Percentiles rank a stretch among this genome's conserved stretches.
phyloP scores from a whole-genome alignment of 2,113 vertebrate genomes.

The Ranitomeya variabilis region DNA sequence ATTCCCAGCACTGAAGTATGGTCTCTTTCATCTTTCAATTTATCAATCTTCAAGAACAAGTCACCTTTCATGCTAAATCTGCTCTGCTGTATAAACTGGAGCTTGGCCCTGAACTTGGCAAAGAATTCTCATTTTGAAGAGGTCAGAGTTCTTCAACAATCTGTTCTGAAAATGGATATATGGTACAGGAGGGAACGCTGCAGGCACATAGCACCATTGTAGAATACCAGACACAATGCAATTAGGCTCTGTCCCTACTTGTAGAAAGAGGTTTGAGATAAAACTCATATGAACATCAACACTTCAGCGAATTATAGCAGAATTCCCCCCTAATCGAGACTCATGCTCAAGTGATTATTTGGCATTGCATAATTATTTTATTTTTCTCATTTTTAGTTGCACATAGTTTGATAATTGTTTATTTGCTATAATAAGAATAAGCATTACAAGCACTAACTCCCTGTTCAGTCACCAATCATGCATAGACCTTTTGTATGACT shows the following conservation, averaged over 20 bases:
- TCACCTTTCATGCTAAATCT: conserved; percentile 2
- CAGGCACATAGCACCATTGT: conserved; percentile 8
- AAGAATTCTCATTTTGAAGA: conserved; percentile 12
- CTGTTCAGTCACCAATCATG: too few species aligned
- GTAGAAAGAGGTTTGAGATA: conserved; percentile 2
- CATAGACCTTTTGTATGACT: too few species aligned
- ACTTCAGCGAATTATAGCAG: background rate
- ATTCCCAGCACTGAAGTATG: background rate
- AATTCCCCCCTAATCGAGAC: background rate
- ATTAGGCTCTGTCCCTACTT: conserved; percentile 17
- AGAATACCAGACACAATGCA: conserved; percentile 18
- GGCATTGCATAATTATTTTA: too few species aligned
- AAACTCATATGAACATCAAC: background rate
- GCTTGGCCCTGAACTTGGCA: conserved; percentile 16
- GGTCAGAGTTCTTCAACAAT: conserved; percentile 31
- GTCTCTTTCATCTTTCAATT: conserved; percentile 20
- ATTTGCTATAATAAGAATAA: too few species aligned
- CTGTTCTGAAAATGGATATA: conserved; percentile 33
- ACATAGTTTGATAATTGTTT: background rate
- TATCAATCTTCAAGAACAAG: conserved; percentile 34
- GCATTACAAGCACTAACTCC: too few species aligned
- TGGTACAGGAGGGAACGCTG: conserved; percentile 7
- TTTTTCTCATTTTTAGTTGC: background rate
- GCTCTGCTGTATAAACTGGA: background rate
- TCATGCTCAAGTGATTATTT: background rate